phyloP scores from a whole-genome alignment of 2,888 invertebrate species.

The Auanema freiburgensis region DNA sequence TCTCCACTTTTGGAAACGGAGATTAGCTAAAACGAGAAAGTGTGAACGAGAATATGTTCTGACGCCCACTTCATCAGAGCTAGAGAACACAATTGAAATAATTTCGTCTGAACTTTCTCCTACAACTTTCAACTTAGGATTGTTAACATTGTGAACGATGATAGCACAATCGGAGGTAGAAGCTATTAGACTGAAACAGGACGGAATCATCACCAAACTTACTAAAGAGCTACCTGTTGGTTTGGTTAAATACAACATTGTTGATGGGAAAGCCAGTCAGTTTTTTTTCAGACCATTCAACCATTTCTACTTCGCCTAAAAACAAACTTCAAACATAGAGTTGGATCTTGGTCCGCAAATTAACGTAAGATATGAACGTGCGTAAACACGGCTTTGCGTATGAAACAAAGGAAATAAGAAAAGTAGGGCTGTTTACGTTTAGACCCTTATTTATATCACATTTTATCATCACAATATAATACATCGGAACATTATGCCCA shows the following conservation, averaged over 20 bases:
- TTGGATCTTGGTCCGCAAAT: too few relatives aligned
- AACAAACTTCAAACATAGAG: too few relatives aligned
- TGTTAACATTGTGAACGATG: not conserved
- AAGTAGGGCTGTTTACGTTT: too few relatives aligned
- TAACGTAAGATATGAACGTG: too few relatives aligned
- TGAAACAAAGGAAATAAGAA: too few relatives aligned
- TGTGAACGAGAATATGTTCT: not conserved
- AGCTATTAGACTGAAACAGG: slow-evolving; percentile 8
- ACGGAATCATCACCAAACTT: too few relatives aligned
- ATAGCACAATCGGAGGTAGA: slow-evolving; percentile 1
- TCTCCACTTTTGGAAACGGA: slow-evolving; percentile 13
- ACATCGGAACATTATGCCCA: too few relatives aligned
- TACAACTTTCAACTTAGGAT: not conserved
- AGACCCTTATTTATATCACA: too few relatives aligned
- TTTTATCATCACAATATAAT: too few relatives aligned
- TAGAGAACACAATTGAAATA: slow-evolving; percentile 9
- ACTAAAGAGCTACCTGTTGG: too few relatives aligned
- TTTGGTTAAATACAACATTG: slow-evolving; percentile 10
- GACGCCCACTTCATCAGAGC: slow-evolving; percentile 11
- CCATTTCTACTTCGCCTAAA: slow-evolving; percentile 8
- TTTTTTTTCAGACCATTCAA: slow-evolving; percentile 15
- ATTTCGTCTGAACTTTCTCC: not conserved
- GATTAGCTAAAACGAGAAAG: slow-evolving; percentile 8
- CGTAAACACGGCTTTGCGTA: too few relatives aligned
- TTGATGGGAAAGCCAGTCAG: slow-evolving; percentile 14